Evolutionary conservation across 2,888 invertebrate species (phyloP).

Genomic region (Lordiphosa andalusiaca): DNA sequence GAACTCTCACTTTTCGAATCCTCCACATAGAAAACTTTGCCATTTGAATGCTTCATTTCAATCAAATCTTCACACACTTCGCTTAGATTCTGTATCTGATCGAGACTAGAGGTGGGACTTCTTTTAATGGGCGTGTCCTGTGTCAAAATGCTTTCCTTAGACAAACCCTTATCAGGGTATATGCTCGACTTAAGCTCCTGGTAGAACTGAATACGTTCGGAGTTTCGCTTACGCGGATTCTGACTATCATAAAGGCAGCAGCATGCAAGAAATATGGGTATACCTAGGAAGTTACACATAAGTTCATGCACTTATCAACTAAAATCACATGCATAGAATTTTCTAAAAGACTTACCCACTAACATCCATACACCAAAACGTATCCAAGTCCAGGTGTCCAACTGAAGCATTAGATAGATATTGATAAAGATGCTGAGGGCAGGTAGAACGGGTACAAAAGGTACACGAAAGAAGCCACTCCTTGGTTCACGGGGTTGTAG

Average conservation of each 20-base stretch:
- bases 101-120: constrained; percentile 59
- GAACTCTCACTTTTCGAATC: constrained; percentile 59
- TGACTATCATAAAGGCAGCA: constrained; percentile 72
- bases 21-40: constrained; percentile 74
- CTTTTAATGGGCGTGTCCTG: constrained; percentile 42
- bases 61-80: constrained; percentile 69
- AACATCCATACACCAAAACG: constrained; percentile 90
- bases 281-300: constrained; percentile 61
- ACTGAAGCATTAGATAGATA: constrained; percentile 90
- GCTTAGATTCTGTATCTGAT: constrained; percentile 73
- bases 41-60: constrained; percentile 75
- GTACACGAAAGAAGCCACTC: constrained; percentile 84
- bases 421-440: constrained; percentile 91
- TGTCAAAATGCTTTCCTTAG: constrained; percentile 41
- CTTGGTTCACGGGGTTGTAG: constrained; percentile 75
- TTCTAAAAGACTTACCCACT: constrained; percentile 84
- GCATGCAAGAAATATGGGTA: constrained; percentile 76
- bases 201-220: constrained; percentile 57
- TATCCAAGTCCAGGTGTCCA: constrained; percentile 90
- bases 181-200: constrained; percentile 36
- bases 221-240: constrained; percentile 62
- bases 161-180: constrained; percentile 26
- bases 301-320: constrained; percentile 56
- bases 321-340: constrained; percentile 30
- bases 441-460: constrained; percentile 90